Conservation (phyloP, 2,113 vertebrate species). For the Pleuronectes platessa region DNA sequence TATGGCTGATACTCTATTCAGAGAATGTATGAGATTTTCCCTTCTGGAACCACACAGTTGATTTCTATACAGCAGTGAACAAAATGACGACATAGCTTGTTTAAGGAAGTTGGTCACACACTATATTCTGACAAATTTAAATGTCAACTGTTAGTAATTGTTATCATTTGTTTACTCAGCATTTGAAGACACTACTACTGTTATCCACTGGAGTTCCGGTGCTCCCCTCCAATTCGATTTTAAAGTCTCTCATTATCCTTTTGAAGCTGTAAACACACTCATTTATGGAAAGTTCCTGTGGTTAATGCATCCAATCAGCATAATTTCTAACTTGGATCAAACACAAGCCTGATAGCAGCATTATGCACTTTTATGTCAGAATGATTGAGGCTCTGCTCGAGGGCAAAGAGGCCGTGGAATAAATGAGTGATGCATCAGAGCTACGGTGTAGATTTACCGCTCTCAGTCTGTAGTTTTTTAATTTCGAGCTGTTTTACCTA, state of each 20-base stretch:
- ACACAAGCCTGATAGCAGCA: constrained; percentile 6
- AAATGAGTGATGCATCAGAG: background rate
- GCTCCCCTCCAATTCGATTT: background rate
- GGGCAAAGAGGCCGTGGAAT: background rate
- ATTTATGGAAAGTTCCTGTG: constrained; percentile 18
- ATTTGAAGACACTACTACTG: background rate
- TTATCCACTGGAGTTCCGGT: background rate
- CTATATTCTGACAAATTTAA: background rate
- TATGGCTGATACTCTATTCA: too few species aligned
- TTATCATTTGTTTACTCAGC: too few species aligned
- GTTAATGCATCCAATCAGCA: constrained; percentile 25
- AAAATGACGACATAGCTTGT: background rate
- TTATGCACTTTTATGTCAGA: background rate
- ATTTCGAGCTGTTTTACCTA: background rate
- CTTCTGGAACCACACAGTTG: too few species aligned
- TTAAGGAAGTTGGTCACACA: too few species aligned
- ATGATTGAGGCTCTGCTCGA: background rate
- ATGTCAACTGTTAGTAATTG: background rate
- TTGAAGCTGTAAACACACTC: background rate
- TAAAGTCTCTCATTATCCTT: background rate
- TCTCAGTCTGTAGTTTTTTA: too few species aligned
- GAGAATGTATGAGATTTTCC: too few species aligned
- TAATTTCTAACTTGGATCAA: constrained; percentile 24
- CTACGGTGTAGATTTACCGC: background rate
- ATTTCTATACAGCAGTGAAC: background rate